A percentile compares a stretch with the other conserved stretches of the same genome.
phyloP scores from a whole-genome alignment of 1,140 invertebrate species.

The Tetramorium alpestre region DNA sequence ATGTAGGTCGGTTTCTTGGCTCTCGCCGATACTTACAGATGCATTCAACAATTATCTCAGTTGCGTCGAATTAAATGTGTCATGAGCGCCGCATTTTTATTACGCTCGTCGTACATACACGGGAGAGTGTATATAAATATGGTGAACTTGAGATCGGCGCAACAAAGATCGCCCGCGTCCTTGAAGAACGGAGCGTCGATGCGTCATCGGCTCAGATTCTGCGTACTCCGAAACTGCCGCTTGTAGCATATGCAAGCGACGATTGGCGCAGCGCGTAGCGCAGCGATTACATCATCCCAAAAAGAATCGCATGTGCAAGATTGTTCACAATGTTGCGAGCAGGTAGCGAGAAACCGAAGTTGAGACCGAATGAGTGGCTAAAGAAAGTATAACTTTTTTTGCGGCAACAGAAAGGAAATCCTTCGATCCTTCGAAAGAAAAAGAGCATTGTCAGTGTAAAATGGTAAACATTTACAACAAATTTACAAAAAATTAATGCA shows the following conservation, averaged over 20 bases:
- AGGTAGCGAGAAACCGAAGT: no score
- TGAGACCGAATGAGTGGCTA: no score
- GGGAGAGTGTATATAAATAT: constrained; percentile 41
- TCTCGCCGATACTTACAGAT: neutral
- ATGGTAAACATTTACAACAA: neutral
- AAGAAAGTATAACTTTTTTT: no score
- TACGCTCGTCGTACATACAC: neutral
- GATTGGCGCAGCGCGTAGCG: neutral
- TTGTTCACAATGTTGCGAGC: no score
- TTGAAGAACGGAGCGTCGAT: constrained; percentile 16
- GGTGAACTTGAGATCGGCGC: constrained; percentile 40
- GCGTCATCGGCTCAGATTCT: constrained; percentile 29
- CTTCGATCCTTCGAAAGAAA: no score
- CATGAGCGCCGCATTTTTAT: constrained; percentile 5
- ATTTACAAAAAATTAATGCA: neutral
- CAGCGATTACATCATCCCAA: constrained; percentile 14
- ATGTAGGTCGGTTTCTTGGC: neutral
- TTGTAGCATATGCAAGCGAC: no score
- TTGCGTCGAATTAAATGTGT: neutral
- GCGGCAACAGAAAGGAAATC: no score
- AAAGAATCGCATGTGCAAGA: neutral
- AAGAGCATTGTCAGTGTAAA: no score
- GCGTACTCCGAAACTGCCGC: constrained; percentile 8
- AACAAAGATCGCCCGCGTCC: neutral
- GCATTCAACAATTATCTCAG: neutral